Evolutionary conservation across 2,888 invertebrate genomes (phyloP), one percentile per base, ranked within the genome.

Genomic region (Heteromurus nitidus): DNA sequence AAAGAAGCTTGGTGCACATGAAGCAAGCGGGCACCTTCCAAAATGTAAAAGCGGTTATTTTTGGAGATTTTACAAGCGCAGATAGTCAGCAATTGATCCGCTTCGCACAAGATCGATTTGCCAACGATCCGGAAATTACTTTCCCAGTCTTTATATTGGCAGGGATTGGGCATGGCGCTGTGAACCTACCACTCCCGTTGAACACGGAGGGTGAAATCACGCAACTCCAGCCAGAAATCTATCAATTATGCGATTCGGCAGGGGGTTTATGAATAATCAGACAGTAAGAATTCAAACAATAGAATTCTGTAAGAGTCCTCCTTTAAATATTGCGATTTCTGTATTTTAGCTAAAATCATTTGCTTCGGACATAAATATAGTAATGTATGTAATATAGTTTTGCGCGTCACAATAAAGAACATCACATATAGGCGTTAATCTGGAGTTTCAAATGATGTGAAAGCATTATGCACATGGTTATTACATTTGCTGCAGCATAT

Each of bases 41-140:
- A 2, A 28, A 50, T 1, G 83, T 62, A 0, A 58, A 47, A 20
- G 85, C 80, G 0, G 77, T 83, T n/a, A 42, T 85, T 53, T 83
- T 85, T 65, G 85, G 85, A 31, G 85, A 85, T 53, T 83, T 85
- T 28, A 83, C 83, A 2, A 42, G 58, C 22, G 28, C 82, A 3
- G 83, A 83, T 55, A 76, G 65, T 36, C 60, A 36, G 2, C 18
- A 53, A 44, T 60, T 83, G 22, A 65, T 85, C 31, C 50, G 47
- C 3, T 67, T 82, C 22, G 85, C 55, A 1, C 60, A 80, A 36
- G n/a, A 64, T n/a, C 53, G 80, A 64, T 83, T 83, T 67, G 80
- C 80, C 16, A 20, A 58, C 18, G 83, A 83, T 47, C n/a, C 64
- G 1, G 18, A 7, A 0, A 65, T 83, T 0, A 58, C 53, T 2